Evolutionary conservation across 2,888 invertebrate genomes (phyloP).

Genomic region (Cylloceria caligata): DNA sequence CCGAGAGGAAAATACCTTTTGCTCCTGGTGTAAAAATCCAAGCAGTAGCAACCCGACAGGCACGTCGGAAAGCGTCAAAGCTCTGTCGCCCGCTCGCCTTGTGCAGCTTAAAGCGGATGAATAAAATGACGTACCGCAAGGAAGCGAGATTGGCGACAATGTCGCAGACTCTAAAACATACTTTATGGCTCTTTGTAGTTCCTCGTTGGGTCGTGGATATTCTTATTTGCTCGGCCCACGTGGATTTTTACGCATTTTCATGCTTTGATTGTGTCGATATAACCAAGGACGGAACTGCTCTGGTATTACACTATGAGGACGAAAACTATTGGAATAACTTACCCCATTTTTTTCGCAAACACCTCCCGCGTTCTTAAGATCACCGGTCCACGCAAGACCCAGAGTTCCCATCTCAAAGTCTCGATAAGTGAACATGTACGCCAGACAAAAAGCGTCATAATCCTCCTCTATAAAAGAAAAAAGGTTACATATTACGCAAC

Average conservation of each 20-base stretch:
- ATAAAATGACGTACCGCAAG: slow-evolving; percentile 41
- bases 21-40: slow-evolving; percentile 39
- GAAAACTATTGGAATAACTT: slow-evolving; percentile 82
- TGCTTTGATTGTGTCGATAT: background rate
- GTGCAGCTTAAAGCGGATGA: slow-evolving; percentile 30
- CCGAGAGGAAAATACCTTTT: slow-evolving; percentile 32
- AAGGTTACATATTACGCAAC: background rate
- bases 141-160: slow-evolving; percentile 17
- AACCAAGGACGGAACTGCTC: slow-evolving; percentile 33
- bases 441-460: slow-evolving; percentile 99
- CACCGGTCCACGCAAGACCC: slow-evolving; percentile 99
- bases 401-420: slow-evolving; percentile 98
- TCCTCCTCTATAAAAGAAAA: slow-evolving; percentile 91
- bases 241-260: background rate
- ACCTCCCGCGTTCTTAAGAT: slow-evolving; percentile 97
- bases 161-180: background rate
- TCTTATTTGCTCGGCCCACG: background rate
- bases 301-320: slow-evolving; percentile 7
- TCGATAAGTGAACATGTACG: slow-evolving; percentile 99
- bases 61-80: slow-evolving; percentile 47
- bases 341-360: slow-evolving; percentile 99
- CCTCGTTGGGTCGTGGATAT: background rate
- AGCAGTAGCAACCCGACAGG: background rate
- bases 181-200: background rate
- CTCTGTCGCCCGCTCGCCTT: slow-evolving; percentile 28